A percentile compares a stretch with the other conserved stretches of the same genome.
These are phyloP conservation scores for Corythornis madagascariensis DNA, from an alignment of 2,113 vertebrate species.

Conservation along the genomic window DNA sequence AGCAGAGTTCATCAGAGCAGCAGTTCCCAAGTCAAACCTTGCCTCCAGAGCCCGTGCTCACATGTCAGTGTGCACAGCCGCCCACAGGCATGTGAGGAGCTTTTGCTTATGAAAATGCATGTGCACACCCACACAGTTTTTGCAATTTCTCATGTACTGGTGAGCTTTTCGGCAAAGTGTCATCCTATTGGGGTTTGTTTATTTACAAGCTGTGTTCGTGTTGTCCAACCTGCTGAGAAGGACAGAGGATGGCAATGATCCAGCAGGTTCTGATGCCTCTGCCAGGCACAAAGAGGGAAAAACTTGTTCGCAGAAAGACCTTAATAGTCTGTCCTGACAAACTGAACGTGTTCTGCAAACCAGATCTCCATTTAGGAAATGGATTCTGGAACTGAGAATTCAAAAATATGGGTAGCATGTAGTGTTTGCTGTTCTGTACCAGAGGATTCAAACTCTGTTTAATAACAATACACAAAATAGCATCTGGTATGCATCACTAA, in stretches of 20 bases:
- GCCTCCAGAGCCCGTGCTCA: not conserved
- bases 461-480: constrained; percentile 57
- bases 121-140: constrained; percentile 7
- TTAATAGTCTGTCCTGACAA: constrained; percentile 2
- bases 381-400: constrained; percentile 33
- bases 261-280: not conserved
- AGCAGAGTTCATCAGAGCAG: not conserved
- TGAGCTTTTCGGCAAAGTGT: not conserved
- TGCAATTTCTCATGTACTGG: not conserved
- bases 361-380: not conserved
- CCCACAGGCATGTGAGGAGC: not conserved
- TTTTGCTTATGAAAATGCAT: constrained; percentile 11
- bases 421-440: constrained; percentile 24
- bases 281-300: constrained; percentile 20
- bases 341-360: not conserved
- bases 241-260: constrained; percentile 20
- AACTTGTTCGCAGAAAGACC: not conserved
- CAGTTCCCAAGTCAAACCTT: not conserved
- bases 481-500: constrained; percentile 46
- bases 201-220: constrained; percentile 13
- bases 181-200: constrained; percentile 41
- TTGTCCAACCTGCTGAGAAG: constrained; percentile 42
- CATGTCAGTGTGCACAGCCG: not conserved
- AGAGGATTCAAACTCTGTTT: constrained; percentile 36
- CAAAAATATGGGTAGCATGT: not conserved